phyloP scores from a whole-genome alignment of 2,888 invertebrate genomes.

The Melinaea marsaeus region DNA sequence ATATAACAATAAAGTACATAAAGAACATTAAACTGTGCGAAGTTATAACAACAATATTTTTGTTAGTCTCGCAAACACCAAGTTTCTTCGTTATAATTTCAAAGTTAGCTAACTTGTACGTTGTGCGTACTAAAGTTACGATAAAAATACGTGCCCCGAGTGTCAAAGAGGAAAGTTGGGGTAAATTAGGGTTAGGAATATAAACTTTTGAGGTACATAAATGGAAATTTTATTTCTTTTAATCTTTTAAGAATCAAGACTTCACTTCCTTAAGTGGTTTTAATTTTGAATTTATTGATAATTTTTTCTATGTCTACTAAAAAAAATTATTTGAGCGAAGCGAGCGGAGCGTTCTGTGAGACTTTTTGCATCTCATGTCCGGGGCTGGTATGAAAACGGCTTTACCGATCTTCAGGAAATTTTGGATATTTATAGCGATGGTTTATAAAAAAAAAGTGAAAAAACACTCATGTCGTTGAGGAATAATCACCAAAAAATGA shows the following conservation, averaged over 20 bases:
- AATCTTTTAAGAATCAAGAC: background rate
- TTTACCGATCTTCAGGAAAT: too few relatives aligned
- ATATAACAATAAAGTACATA: conserved; percentile 2
- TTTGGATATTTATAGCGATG: too few relatives aligned
- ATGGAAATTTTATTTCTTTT: conserved; percentile 7
- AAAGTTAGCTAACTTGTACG: conserved; percentile 35
- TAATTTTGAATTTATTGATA: background rate
- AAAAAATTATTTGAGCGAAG: background rate
- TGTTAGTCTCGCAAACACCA: conserved; percentile 28
- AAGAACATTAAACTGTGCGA: conserved; percentile 12
- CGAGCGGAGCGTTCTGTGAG: too few relatives aligned
- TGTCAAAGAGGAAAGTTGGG: conserved; percentile 37
- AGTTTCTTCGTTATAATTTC: conserved; percentile 40
- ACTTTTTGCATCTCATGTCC: too few relatives aligned
- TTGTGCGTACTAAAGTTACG: conserved; percentile 39
- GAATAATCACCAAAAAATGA: too few relatives aligned
- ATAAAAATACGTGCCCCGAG: conserved; percentile 45
- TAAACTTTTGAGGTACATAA: conserved; percentile 24
- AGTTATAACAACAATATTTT: conserved; percentile 33
- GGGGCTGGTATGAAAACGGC: too few relatives aligned
- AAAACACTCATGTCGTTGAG: too few relatives aligned
- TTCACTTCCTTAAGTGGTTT: background rate
- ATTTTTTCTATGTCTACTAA: background rate
- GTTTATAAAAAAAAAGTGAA: too few relatives aligned
- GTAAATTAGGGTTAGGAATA: conserved; percentile 40